Conservation (phyloP, 2,113 vertebrate species). For the Cathartes aura region DNA sequence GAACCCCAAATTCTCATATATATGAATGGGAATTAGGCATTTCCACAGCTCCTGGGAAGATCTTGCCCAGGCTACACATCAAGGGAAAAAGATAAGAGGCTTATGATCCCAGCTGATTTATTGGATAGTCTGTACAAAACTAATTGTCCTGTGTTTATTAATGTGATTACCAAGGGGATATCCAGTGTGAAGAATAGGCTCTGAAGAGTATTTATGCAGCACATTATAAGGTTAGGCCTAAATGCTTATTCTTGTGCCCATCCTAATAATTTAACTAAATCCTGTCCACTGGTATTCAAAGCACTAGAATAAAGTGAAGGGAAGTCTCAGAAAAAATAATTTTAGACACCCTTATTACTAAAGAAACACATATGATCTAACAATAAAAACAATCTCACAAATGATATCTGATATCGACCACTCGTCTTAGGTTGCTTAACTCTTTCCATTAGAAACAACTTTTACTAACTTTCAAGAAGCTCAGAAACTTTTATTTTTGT, state of each 20-base stretch:
- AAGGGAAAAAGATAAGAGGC: not conserved
- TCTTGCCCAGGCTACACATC: not conserved
- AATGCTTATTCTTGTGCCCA: not conserved
- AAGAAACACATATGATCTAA: not conserved
- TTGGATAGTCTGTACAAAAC: not conserved
- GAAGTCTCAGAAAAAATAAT: not conserved
- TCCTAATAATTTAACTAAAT: not conserved
- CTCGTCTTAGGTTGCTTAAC: not conserved
- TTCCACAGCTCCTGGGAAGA: not conserved
- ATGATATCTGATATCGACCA: rapidly evolving
- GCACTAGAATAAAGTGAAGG: not conserved
- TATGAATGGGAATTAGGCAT: not conserved
- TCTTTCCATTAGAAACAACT: not conserved
- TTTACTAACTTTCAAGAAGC: not conserved
- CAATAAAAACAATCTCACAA: not conserved
- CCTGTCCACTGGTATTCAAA: not conserved
- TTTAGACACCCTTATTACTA: not conserved
- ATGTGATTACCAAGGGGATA: not conserved
- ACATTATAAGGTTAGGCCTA: not conserved
- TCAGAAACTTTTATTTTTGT: not conserved
- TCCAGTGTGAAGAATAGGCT: not conserved
- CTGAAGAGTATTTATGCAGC: not conserved
- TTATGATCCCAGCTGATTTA: not conserved
- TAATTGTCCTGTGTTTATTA: not conserved
- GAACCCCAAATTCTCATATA: not conserved